A percentile compares a stretch with the other conserved stretches of the same genome.
phyloP scores from a whole-genome alignment of 1,140 invertebrate species.

The Pseudoatta argentina region DNA sequence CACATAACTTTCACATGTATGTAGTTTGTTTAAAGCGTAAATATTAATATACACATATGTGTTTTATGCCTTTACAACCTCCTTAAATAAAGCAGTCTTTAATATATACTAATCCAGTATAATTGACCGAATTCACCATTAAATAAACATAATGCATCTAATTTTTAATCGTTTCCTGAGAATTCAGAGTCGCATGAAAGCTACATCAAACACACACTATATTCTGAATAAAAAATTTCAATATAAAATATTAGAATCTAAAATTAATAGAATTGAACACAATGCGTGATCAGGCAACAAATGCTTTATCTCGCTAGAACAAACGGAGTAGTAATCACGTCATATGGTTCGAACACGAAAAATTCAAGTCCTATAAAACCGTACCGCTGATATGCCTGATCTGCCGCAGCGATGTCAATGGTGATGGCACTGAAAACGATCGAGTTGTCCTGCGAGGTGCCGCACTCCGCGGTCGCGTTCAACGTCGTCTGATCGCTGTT shows the following conservation, averaged over 20 bases:
- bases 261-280: background rate
- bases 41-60: too few relatives aligned
- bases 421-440: slow-evolving; percentile 85
- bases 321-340: background rate
- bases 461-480: slow-evolving; percentile 81
- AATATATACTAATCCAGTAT: too few relatives aligned
- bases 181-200: background rate
- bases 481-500: slow-evolving; percentile 84
- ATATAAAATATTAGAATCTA: background rate
- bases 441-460: slow-evolving; percentile 84
- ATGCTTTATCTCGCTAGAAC: background rate
- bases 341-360: too few relatives aligned
- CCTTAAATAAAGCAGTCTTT: too few relatives aligned
- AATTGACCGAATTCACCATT: too few relatives aligned
- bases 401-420: slow-evolving; percentile 82
- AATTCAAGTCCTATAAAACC: background rate
- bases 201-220: background rate
- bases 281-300: background rate
- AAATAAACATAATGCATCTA: too few relatives aligned
- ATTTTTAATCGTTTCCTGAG: too few relatives aligned
- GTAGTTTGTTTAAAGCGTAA: too few relatives aligned
- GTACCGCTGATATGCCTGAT: slow-evolving; percentile 85
- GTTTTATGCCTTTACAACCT: too few relatives aligned
- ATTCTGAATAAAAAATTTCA: background rate
- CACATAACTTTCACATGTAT: too few relatives aligned